Conservation (phyloP, 2,888 invertebrate genomes). For the Phasia obesa region DNA sequence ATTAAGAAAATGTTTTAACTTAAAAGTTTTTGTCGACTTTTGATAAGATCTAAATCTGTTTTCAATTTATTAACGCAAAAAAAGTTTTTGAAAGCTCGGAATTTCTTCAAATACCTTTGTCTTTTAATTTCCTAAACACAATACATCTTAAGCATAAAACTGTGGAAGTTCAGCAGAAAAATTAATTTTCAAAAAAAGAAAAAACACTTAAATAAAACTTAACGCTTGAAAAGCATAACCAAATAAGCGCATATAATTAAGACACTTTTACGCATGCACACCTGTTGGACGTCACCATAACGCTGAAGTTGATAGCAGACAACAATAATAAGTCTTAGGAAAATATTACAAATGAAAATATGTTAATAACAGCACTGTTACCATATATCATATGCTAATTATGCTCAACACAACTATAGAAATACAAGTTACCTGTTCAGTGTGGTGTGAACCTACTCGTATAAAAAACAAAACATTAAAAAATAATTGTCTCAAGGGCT, state of each 20-base stretch:
- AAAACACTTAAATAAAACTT: slow-evolving; percentile 61
- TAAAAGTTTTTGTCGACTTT: too few relatives aligned
- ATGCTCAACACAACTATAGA: neutral
- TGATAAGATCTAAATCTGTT: too few relatives aligned
- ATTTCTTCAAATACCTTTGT: too few relatives aligned
- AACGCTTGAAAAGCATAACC: slow-evolving; percentile 69
- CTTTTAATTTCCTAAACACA: too few relatives aligned
- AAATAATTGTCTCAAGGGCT: slow-evolving; percentile 68
- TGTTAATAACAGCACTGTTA: slow-evolving; percentile 73
- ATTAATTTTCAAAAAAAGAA: too few relatives aligned
- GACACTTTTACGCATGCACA: slow-evolving; percentile 75
- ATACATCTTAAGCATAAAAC: too few relatives aligned
- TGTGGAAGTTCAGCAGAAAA: too few relatives aligned
- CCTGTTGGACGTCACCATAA: slow-evolving; percentile 68
- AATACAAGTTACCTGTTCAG: slow-evolving; percentile 15
- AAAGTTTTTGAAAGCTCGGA: too few relatives aligned
- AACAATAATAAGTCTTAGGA: neutral
- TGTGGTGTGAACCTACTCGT: slow-evolving; percentile 3
- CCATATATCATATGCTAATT: slow-evolving; percentile 75
- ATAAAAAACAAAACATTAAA: slow-evolving; percentile 27
- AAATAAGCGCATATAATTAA: slow-evolving; percentile 74
- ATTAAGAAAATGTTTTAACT: too few relatives aligned
- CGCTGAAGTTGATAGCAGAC: neutral
- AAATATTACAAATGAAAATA: slow-evolving; percentile 57
- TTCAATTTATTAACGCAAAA: too few relatives aligned